A percentile compares a stretch with the other conserved stretches of the same genome.
Evolutionary conservation across 1,140 invertebrate genomes (phyloP).

Genomic region (Caenorhabditis remanei): DNA sequence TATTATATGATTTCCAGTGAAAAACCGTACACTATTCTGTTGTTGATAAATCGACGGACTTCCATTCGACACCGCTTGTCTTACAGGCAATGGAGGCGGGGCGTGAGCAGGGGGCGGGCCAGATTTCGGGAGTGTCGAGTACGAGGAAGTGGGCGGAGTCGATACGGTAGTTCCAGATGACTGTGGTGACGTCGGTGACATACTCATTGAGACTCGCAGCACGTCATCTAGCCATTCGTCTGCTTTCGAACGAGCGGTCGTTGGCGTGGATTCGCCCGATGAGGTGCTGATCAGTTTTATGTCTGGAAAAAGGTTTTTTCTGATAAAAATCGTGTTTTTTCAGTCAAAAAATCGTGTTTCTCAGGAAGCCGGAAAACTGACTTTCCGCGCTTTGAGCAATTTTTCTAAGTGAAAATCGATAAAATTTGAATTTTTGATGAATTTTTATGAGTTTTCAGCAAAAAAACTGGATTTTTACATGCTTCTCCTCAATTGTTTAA

Average conservation of each 20-base stretch:
- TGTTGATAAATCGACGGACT: constrained; percentile 43
- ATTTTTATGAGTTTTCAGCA: too few species aligned
- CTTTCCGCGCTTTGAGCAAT: too few species aligned
- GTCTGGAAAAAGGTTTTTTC: background rate
- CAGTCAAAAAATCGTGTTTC: too few species aligned
- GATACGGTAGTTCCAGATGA: background rate
- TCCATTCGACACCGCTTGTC: constrained; percentile 35
- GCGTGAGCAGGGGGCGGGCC: constrained; percentile 14
- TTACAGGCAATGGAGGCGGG: background rate
- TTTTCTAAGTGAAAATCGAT: too few species aligned
- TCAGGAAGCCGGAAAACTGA: too few species aligned
- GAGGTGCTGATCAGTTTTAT: constrained; percentile 13
- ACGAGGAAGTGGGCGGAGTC: background rate
- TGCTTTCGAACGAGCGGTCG: constrained; percentile 38
- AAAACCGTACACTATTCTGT: constrained; percentile 1
- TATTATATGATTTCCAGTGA: background rate
- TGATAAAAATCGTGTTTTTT: too few species aligned
- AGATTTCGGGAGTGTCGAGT: constrained; percentile 1
- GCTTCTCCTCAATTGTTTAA: too few species aligned
- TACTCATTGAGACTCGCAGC: constrained; percentile 57
- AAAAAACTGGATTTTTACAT: too few species aligned
- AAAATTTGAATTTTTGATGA: too few species aligned
- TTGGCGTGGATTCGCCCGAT: background rate
- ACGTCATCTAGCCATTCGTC: constrained; percentile 71
- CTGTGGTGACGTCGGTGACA: constrained; percentile 19